phyloP scores from a whole-genome alignment of 2,113 vertebrate species.

The Peromyscus polionotus region DNA sequence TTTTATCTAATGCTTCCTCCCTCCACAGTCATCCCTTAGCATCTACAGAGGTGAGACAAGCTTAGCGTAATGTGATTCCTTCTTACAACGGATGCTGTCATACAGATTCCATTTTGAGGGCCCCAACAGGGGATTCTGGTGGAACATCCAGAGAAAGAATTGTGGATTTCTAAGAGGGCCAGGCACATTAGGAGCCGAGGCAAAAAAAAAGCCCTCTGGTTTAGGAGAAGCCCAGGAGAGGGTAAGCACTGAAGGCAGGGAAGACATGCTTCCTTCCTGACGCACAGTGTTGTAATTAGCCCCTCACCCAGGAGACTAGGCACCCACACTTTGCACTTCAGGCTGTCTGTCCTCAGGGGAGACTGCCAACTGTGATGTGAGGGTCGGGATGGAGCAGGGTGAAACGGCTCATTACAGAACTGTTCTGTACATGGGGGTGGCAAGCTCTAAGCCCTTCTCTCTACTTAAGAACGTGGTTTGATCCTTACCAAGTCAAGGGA shows the following conservation, averaged over 20 bases:
- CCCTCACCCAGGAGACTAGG: slow-evolving; percentile 55
- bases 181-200: not conserved
- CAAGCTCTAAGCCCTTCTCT: slow-evolving; percentile 44
- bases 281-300: slow-evolving; percentile 25
- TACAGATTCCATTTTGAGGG: not conserved
- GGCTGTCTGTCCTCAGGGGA: slow-evolving; percentile 46
- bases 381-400: not conserved
- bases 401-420: slow-evolving; percentile 68
- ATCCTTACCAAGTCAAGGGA: slow-evolving; percentile 58
- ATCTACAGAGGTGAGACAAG: not conserved
- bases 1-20: not conserved
- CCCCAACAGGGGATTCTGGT: not conserved
- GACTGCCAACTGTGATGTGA: not conserved
- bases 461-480: slow-evolving; percentile 40
- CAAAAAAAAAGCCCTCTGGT: not conserved
- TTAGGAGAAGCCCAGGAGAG: not conserved
- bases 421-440: slow-evolving; percentile 10
- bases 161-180: not conserved
- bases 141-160: not conserved
- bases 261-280: not conserved
- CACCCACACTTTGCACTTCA: slow-evolving; percentile 27
- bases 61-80: not conserved
- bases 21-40: not conserved
- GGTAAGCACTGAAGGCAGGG: not conserved
- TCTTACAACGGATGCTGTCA: not conserved